Conservation (phyloP, 2,113 vertebrate species). For the Fregetta grallaria region DNA sequence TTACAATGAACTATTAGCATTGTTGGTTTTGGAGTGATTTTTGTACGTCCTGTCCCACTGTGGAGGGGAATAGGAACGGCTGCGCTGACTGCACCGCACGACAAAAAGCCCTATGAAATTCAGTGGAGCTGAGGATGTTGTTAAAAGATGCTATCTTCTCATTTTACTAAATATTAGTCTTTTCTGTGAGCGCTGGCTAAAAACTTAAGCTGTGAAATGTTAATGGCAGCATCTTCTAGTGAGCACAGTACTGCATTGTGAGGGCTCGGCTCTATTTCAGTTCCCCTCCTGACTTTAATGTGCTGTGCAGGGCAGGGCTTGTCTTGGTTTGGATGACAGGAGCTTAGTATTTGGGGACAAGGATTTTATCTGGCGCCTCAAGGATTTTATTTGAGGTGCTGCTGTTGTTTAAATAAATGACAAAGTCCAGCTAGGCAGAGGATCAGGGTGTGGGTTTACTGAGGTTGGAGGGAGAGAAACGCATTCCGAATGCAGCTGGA, state of each 20-base stretch:
- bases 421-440: background rate
- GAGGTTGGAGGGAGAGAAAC: background rate
- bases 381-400: background rate
- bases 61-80: background rate
- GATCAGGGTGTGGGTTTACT: background rate
- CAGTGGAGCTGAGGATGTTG: background rate
- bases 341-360: background rate
- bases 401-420: background rate
- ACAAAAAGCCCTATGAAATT: background rate
- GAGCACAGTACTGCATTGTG: background rate
- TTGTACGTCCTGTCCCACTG: accelerated
- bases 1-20: background rate
- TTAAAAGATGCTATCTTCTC: background rate
- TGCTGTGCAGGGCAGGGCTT: background rate
- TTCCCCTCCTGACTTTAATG: background rate
- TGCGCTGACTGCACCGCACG: background rate
- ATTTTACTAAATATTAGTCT: background rate
- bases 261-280: background rate
- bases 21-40: background rate
- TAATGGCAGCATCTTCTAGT: background rate
- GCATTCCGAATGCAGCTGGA: background rate
- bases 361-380: background rate
- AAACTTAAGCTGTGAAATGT: background rate
- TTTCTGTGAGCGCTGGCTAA: accelerated
- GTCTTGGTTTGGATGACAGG: background rate